These are phyloP conservation scores for Cepphus grylle DNA, from an alignment of 2,113 vertebrate species.

Conservation along the genomic window DNA sequence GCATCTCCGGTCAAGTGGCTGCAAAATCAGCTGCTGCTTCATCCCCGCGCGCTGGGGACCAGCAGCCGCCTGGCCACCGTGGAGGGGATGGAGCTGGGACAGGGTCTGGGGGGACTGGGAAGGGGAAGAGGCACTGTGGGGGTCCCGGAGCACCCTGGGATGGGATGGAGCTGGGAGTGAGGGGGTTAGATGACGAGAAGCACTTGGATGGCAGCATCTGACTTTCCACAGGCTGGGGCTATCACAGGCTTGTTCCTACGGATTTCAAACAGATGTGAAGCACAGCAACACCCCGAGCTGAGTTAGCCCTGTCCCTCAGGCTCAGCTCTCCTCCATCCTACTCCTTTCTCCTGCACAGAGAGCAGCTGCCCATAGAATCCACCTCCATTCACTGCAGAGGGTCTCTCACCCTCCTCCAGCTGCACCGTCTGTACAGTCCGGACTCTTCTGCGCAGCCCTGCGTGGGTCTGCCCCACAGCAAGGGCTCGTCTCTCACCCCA, in stretches of 20 bases:
- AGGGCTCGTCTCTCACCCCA: not conserved
- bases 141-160: rapidly evolving
- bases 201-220: not conserved
- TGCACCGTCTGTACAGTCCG: rapidly evolving
- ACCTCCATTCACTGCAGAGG: not conserved
- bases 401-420: not conserved
- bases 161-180: not conserved
- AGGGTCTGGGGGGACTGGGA: not conserved
- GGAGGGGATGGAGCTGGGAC: not conserved
- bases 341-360: not conserved
- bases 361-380: not conserved
- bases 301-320: not conserved
- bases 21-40: conserved; percentile 17
- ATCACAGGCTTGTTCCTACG: not conserved
- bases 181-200: not conserved
- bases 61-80: rapidly evolving
- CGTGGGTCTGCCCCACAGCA: rapidly evolving
- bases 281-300: rapidly evolving
- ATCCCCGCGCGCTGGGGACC: not conserved
- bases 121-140: not conserved
- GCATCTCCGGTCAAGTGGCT: conserved; percentile 25
- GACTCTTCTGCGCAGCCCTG: not conserved
- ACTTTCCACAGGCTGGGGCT: not conserved
- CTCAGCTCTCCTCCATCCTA: not conserved
- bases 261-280: not conserved